A percentile compares a stretch with the other conserved stretches of the same genome.
Evolutionary conservation across 2,113 vertebrate species (phyloP).

Genomic region (Gorsachius goisagi): DNA sequence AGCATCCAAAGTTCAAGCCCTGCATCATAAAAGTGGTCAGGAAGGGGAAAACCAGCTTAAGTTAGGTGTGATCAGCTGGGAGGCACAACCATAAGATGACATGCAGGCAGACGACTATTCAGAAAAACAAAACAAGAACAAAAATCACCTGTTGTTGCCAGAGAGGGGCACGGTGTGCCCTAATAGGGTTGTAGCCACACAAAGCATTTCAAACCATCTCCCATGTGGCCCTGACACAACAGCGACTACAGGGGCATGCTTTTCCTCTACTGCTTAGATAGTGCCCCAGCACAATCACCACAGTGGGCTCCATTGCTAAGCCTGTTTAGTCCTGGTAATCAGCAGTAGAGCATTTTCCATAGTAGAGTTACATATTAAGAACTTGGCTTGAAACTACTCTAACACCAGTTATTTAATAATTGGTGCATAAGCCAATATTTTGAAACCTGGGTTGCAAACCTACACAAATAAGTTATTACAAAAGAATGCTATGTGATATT

Average conservation of each 20-base stretch:
- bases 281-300: background rate
- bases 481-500: fast-evolving
- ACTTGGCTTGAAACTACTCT: background rate
- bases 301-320: fast-evolving
- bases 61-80: no score
- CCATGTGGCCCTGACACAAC: fast-evolving
- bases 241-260: background rate
- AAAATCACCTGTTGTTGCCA: background rate
- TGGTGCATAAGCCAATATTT: background rate
- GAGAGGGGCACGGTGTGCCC: background rate
- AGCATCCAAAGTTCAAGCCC: background rate
- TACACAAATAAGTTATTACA: background rate
- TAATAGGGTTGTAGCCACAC: background rate
- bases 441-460: background rate
- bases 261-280: background rate
- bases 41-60: background rate
- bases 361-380: background rate
- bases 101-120: background rate
- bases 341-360: background rate
- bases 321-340: background rate
- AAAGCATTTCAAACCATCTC: background rate
- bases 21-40: background rate
- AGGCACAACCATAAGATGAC: background rate
- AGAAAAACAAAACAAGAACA: background rate
- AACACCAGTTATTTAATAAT: background rate